phyloP scores from a whole-genome alignment of 1,140 invertebrate species.

The Gonatopus flavifemur region DNA sequence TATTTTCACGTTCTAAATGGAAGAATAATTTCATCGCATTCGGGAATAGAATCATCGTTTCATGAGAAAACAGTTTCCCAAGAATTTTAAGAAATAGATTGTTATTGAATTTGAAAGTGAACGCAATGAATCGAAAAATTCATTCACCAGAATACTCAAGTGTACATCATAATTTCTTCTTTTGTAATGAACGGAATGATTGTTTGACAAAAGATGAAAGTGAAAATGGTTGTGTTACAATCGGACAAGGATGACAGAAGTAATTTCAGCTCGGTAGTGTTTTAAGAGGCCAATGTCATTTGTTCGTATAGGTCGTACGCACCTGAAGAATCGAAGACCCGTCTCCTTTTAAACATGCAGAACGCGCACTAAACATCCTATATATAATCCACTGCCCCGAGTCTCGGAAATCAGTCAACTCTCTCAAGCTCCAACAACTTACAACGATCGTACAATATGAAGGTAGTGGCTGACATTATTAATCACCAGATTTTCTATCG shows the following conservation, averaged over 20 bases:
- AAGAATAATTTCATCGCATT: no score
- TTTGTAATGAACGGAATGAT: no score
- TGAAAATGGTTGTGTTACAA: conserved; percentile 22
- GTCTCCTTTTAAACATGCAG: conserved; percentile 45
- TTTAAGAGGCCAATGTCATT: conserved; percentile 59
- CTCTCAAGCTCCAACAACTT: conserved; percentile 25
- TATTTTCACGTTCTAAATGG: no score
- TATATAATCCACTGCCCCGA: conserved; percentile 47
- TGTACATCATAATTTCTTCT: no score
- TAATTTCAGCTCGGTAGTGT: conserved; percentile 48
- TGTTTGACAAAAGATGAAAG: conserved; percentile 29
- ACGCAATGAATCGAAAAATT: no score
- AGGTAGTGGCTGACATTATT: no score
- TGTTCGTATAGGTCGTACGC: conserved; percentile 1
- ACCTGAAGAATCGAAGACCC: conserved; percentile 3
- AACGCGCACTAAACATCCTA: conserved; percentile 38
- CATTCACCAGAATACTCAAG: no score
- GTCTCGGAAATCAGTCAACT: conserved; percentile 50
- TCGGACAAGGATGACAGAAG: conserved; percentile 39
- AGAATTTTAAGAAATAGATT: no score
- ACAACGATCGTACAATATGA: conserved; percentile 42
- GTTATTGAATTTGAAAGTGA: no score
- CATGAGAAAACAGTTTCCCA: no score
- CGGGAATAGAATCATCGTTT: no score
- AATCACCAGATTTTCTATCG: no score